Evolutionary conservation across 2,113 vertebrate genomes (phyloP).

Genomic region (Campylomormyrus numenius): DNA sequence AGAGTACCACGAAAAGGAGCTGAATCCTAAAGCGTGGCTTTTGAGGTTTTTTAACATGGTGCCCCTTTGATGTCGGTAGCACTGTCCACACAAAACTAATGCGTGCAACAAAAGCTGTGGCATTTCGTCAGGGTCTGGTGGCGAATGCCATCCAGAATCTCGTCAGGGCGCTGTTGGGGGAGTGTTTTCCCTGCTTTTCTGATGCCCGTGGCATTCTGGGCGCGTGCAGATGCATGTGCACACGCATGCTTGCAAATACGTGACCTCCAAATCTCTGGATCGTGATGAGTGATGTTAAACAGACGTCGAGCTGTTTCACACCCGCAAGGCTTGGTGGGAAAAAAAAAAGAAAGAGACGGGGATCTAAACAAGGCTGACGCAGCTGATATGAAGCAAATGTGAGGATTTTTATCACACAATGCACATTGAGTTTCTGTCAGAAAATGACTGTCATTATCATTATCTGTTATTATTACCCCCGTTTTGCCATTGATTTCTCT

Average conservation of each 20-base stretch:
- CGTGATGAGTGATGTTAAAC: slow-evolving; percentile 31
- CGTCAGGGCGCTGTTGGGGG: not conserved
- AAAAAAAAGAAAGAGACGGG: slow-evolving; percentile 23
- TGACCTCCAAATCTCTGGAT: slow-evolving; percentile 18
- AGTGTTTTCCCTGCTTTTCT: not conserved
- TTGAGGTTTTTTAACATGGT: not conserved
- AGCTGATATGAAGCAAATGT: slow-evolving; percentile 53
- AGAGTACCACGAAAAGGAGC: not conserved
- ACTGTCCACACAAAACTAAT: slow-evolving; percentile 56
- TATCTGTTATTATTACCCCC: slow-evolving; percentile 55
- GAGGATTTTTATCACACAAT: slow-evolving; percentile 45
- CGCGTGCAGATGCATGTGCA: not conserved
- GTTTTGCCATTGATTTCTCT: slow-evolving; percentile 42
- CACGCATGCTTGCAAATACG: not conserved
- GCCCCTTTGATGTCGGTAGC: slow-evolving; percentile 24
- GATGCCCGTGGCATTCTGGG: not conserved
- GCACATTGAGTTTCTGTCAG: slow-evolving; percentile 43
- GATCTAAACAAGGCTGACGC: slow-evolving; percentile 12
- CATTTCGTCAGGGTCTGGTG: slow-evolving; percentile 63
- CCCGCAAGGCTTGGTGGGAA: not conserved
- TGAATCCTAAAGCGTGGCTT: not conserved
- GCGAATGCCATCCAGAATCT: slow-evolving; percentile 48
- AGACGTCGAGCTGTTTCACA: slow-evolving; percentile 21
- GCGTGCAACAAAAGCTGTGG: slow-evolving; percentile 54
- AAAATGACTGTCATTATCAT: slow-evolving; percentile 41